A percentile compares a stretch with the other conserved stretches of the same genome.
Evolutionary conservation across 92 coral and sea anemone genomes (phyloP).

Genomic region (Zoanthus sociatus): DNA sequence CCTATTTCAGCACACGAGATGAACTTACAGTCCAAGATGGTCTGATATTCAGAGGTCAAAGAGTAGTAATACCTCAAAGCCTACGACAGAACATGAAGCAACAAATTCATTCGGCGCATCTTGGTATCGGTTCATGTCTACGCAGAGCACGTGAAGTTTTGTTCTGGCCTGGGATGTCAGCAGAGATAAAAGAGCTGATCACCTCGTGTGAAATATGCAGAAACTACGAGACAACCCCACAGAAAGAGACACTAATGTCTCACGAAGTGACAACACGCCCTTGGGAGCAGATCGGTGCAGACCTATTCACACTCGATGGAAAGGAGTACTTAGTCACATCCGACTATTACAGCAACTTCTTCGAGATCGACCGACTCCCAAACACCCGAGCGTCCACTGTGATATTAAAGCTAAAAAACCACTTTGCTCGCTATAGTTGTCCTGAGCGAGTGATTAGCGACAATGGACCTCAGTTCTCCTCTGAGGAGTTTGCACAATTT

Average conservation of each 20-base stretch:
- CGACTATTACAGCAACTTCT: constrained; percentile 64
- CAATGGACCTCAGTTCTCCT: constrained; percentile 65
- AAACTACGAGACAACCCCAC: constrained; percentile 37
- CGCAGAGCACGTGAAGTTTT: neutral
- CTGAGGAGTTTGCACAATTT: constrained; percentile 37
- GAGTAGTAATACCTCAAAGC: neutral
- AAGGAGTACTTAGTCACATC: neutral
- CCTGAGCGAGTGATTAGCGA: constrained; percentile 46
- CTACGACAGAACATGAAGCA: neutral
- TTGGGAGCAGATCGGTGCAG: constrained; percentile 55
- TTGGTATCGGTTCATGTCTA: constrained; percentile 29
- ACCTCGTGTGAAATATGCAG: constrained; percentile 54
- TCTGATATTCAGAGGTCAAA: neutral
- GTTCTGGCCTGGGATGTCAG: constrained; percentile 61
- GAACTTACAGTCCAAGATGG: neutral
- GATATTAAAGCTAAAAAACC: constrained; percentile 40
- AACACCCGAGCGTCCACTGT: no score
- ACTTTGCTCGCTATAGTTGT: constrained; percentile 57
- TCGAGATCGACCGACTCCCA: constrained; percentile 36
- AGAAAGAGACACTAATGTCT: constrained; percentile 53
- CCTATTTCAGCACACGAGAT: neutral
- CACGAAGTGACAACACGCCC: constrained; percentile 55
- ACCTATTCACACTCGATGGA: constrained; percentile 37
- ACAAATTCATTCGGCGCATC: constrained; percentile 16
- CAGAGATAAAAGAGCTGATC: constrained; percentile 42